Base-by-base conservation (phyloP, 2,113 vertebrate genomes). In the Xenopus laevis region DNA sequence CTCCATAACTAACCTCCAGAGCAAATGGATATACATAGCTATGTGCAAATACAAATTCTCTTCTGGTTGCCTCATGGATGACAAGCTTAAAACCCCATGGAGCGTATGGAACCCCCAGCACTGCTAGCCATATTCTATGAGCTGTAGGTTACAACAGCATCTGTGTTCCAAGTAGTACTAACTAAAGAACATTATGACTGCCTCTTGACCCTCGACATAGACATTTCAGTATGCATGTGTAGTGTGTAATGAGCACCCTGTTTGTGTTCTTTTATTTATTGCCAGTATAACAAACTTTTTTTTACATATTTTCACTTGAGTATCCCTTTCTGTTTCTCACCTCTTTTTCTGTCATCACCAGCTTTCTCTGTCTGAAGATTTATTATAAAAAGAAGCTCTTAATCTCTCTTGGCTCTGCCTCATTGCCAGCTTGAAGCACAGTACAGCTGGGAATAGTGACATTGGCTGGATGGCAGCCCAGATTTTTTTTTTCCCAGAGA, bases 371-470 rank as follows among this genome's bases (percentile, higher is more conserved):
- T 30, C 76, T 73, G 71, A 76, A 74, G 21, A 52, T 30, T 64
- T 23, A 53, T 79, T 78, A 78, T 62, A 65, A 10, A 86, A 87
- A 86, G 85, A 86, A 84, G 53, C 55, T 80, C 82, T 86, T 84
- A 78, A 83, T 85, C 80, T 86, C 77, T 83, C 80, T 83, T 85
- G 82, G 81, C 81, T 78, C 78, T 81, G 86, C 77, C 79, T 84
- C 79, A 69, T 76, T 85, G 82, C 71, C 78, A 84, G 79, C 78
- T 86, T 81, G 79, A 86, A 87, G 75, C 55, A 78, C 61, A 78
- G 71, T 80, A 87, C 79, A 86, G 80, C 79, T 89, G 78, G 83
- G 80, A 86, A 79, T 84, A 83, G 71, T 82, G 81, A 83, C 74
- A 83, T 21, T 77, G 82, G 12, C 81, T 83, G 79, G 77, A 79